Percentiles rank a stretch among this genome's conserved stretches.
Evolutionary conservation across 2,113 vertebrate genomes (phyloP).

Genomic region (Solea solea): DNA sequence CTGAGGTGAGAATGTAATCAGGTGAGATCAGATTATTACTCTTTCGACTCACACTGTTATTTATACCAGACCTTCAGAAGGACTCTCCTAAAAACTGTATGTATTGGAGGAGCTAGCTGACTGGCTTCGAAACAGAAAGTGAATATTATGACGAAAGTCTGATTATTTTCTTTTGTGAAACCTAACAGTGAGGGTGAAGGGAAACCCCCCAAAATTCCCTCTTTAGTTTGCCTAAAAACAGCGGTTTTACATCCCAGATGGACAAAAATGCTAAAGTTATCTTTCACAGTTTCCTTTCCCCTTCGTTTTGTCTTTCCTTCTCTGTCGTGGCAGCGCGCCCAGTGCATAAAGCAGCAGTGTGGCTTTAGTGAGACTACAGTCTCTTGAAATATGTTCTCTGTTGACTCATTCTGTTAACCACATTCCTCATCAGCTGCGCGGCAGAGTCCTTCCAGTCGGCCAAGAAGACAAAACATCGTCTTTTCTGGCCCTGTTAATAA

Average conservation of each 20-base stretch:
- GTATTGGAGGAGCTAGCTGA: background rate
- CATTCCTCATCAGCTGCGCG: conserved; percentile 67
- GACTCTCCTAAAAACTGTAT: background rate
- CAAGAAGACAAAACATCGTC: conserved; percentile 59
- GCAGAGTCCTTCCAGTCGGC: conserved; percentile 53
- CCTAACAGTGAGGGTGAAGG: conserved; percentile 12
- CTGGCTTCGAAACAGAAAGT: background rate
- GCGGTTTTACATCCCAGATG: conserved; percentile 13
- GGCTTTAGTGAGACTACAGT: conserved; percentile 57
- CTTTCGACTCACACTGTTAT: conserved; percentile 26
- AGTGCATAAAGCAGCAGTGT: conserved; percentile 57
- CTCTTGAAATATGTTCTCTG: conserved; percentile 72
- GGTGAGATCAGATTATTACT: conserved; percentile 49
- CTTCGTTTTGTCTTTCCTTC: conserved; percentile 39
- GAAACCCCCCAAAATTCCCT: conserved; percentile 24
- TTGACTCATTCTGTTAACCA: conserved; percentile 71
- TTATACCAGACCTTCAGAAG: conserved; percentile 18
- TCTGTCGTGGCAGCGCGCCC: conserved; percentile 61
- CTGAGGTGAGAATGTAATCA: conserved; percentile 27
- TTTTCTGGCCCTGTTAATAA: conserved; percentile 50
- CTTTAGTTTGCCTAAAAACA: conserved; percentile 7
- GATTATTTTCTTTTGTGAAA: background rate
- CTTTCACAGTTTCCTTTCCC: conserved; percentile 12
- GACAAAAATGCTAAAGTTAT: conserved; percentile 29
- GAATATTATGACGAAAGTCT: background rate